Evolutionary conservation across 2,797 vertebrate genomes (phyloP), one percentile per base, ranked within the genome.

Genomic region (Alca torda): DNA sequence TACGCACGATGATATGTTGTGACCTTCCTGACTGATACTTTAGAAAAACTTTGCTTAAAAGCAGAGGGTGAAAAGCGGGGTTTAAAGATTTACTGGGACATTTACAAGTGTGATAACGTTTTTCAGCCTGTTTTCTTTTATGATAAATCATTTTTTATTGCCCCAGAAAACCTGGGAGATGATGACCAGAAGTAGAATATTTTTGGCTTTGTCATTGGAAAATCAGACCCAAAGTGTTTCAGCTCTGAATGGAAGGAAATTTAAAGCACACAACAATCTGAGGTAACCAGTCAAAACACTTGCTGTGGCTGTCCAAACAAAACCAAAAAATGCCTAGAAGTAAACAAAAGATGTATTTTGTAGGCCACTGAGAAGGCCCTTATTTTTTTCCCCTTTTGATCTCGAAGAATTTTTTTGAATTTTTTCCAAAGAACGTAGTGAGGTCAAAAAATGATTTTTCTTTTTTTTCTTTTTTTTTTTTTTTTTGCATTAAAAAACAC

Each of bases 41-140:
- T 67, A 48, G 54, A 65, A 75, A 84, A 92, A 24, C 39, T 56
- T 93, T n/a, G 65, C 61, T 85, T 93, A 59, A 87, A 91, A 96
- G 76, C 67, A 50, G 46, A 39, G 82, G 48, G 85, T 48, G 87
- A 93, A 95, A 96, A 94, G 61, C 53, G 13, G 39, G 11, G 59
- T 86, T 95, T 92, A 88, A 73, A 94, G 82, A 91, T 93, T 92
- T 95, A 78, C 84, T 86, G 79, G 87, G 90, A 87, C 90, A 59
- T 92, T 95, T 93, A 93, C 92, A 95, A 95, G 79, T 35, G 76
- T 48, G 96, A 93, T 94, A 95, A 95, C 11, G 4, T 91, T 94
- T 95, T 94, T 96, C 93, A 96, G 79, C 64, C 54, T 92, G 61
- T 74, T 93, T 93, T 61, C 35, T 7, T 94, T 92, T n/a, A 75